A percentile compares a stretch with the other conserved stretches of the same genome.
These are phyloP conservation scores for Hyperoplus lanceolatus DNA, from an alignment of 2,797 vertebrate genomes.

Conservation along the genomic window DNA sequence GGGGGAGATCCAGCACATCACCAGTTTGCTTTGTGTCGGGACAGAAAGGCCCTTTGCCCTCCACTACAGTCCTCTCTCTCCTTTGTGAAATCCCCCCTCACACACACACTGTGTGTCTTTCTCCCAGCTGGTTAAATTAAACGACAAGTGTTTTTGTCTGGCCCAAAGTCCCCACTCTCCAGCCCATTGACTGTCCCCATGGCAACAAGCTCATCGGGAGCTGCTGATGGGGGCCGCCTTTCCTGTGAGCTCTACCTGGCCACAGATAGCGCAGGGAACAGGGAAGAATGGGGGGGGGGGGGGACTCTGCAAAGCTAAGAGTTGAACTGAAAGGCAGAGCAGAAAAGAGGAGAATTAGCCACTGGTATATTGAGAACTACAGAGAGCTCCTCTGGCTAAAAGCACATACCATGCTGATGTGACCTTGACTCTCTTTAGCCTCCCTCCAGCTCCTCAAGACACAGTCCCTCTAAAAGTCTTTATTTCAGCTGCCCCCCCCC, in stretches of 20 bases:
- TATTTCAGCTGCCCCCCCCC: slow-evolving; percentile 61
- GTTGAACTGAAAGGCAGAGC: slow-evolving; percentile 63
- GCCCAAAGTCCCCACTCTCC: slow-evolving; percentile 83
- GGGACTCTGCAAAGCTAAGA: slow-evolving; percentile 38
- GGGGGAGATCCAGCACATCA: slow-evolving; percentile 39
- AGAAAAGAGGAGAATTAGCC: slow-evolving; percentile 53
- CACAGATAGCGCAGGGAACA: slow-evolving; percentile 51
- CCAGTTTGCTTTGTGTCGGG: slow-evolving; percentile 62
- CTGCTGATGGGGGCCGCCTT: slow-evolving; percentile 80
- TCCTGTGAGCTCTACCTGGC: slow-evolving; percentile 79
- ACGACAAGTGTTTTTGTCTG: slow-evolving; percentile 83
- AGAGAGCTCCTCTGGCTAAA: slow-evolving; percentile 46
- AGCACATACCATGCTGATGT: slow-evolving; percentile 38
- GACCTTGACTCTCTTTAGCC: slow-evolving; percentile 69
- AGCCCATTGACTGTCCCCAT: slow-evolving; percentile 88
- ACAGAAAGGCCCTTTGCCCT: slow-evolving; percentile 55
- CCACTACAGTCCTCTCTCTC: slow-evolving; percentile 38
- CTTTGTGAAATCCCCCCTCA: slow-evolving; percentile 56
- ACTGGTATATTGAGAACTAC: slow-evolving; percentile 58
- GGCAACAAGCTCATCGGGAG: slow-evolving; percentile 87
- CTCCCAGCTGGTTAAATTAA: slow-evolving; percentile 83
- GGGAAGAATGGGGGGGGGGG: slow-evolving; percentile 4
- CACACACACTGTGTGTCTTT: slow-evolving; percentile 46
- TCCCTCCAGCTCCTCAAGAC: slow-evolving; percentile 47
- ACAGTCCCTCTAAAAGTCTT: slow-evolving; percentile 33